Conservation (phyloP, 2,113 vertebrate genomes). For the Uria aalge region DNA sequence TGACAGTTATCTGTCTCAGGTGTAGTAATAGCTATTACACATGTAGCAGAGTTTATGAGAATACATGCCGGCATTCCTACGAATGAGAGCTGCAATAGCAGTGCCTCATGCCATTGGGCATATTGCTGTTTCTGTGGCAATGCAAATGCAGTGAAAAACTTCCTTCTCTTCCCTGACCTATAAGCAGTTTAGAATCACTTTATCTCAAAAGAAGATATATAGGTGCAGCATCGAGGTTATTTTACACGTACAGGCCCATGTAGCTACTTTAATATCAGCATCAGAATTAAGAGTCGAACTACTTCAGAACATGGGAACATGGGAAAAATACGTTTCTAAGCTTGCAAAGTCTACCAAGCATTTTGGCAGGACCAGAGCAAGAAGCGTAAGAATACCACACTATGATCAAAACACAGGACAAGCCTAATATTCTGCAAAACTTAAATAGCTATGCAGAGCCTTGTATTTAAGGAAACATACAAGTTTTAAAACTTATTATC, state of each 20-base stretch:
- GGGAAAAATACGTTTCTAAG: not conserved
- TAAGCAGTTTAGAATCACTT: not conserved
- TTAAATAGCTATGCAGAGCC: not conserved
- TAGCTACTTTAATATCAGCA: not conserved
- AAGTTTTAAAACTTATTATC: not conserved
- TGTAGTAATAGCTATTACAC: not conserved
- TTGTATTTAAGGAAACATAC: not conserved
- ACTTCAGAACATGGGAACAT: not conserved
- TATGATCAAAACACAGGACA: not conserved
- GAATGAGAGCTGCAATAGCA: not conserved
- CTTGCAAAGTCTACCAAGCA: not conserved
- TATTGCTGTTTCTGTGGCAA: not conserved
- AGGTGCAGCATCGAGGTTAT: not conserved
- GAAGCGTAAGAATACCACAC: not conserved
- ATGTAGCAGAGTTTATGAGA: not conserved
- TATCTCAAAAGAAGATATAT: not conserved
- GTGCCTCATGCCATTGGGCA: rapidly evolving
- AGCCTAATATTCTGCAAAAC: not conserved
- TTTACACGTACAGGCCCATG: not conserved
- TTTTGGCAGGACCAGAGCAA: not conserved
- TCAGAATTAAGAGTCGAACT: not conserved
- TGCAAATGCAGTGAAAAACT: not conserved
- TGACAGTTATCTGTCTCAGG: not conserved
- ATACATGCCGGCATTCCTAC: not conserved
- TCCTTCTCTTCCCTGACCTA: not conserved